phyloP scores from a whole-genome alignment of 2,888 invertebrate genomes.

The Anthoptus insignis region DNA sequence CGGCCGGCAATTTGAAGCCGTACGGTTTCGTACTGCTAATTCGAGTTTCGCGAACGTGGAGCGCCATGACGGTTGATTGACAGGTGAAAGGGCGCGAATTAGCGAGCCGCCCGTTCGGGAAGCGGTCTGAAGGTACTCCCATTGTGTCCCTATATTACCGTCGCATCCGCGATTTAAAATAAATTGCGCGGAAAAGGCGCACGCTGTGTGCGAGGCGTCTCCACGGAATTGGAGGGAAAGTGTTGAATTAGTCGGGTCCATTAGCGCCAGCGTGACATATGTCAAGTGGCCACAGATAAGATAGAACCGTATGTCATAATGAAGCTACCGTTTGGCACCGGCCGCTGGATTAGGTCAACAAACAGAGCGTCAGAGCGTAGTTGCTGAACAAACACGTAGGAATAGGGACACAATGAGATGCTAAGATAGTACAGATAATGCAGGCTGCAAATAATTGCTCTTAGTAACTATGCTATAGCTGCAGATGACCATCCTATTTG shows the following conservation, averaged over 20 bases:
- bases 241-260: slow-evolving; percentile 79
- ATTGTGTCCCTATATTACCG: slow-evolving; percentile 59
- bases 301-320: slow-evolving; percentile 85
- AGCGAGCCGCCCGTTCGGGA: slow-evolving; percentile 62
- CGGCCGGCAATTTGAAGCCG: slow-evolving; percentile 49
- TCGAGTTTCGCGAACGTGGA: slow-evolving; percentile 60
- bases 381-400: slow-evolving; percentile 74
- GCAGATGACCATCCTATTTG: no score
- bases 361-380: slow-evolving; percentile 74
- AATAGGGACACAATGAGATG: slow-evolving; percentile 15
- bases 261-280: slow-evolving; percentile 80
- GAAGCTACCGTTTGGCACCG: slow-evolving; percentile 83
- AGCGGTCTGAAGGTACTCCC: slow-evolving; percentile 54
- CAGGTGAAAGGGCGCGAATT: slow-evolving; percentile 84
- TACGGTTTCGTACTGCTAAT: slow-evolving; percentile 65
- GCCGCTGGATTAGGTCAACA: slow-evolving; percentile 73
- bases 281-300: slow-evolving; percentile 84
- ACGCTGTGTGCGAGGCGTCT: slow-evolving; percentile 64
- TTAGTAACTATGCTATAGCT: no score
- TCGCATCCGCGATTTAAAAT: slow-evolving; percentile 48
- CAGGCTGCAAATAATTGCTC: no score
- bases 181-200: slow-evolving; percentile 57
- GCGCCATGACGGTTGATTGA: slow-evolving; percentile 77
- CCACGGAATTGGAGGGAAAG: slow-evolving; percentile 69
- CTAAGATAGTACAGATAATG: neutral